These are phyloP conservation scores for Acropternis orthonyx DNA, from an alignment of 2,797 vertebrate genomes.

Conservation along the genomic window DNA sequence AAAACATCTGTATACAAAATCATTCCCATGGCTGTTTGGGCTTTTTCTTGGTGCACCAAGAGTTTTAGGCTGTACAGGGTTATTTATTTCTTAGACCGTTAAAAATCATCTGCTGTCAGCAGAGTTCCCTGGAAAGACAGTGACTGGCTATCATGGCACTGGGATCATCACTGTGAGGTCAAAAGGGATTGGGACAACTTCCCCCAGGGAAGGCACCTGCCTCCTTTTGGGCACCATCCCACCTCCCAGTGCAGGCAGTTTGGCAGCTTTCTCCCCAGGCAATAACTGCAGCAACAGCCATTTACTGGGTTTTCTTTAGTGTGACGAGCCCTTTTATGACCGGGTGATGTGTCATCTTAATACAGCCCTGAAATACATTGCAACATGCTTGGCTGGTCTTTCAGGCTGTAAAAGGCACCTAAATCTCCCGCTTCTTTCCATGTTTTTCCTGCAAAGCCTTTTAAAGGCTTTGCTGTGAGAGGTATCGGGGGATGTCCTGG, in stretches of 20 bases:
- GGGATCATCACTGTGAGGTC: background rate
- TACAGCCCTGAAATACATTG: background rate
- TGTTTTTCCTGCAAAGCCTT: background rate
- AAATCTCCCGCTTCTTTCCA: background rate
- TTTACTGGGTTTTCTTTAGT: background rate
- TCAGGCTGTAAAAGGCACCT: background rate
- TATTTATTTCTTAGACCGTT: background rate
- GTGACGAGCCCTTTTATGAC: background rate
- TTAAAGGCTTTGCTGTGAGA: background rate
- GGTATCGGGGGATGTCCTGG: background rate
- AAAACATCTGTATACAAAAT: fast-evolving
- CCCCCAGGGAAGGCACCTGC: background rate
- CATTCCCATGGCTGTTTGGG: background rate
- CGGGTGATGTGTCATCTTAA: background rate
- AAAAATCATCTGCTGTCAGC: background rate
- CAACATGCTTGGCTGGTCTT: background rate
- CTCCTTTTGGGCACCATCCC: background rate
- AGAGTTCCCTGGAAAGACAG: background rate
- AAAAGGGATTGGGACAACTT: background rate
- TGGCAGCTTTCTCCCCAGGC: background rate
- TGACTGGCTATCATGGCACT: background rate
- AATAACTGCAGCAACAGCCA: constrained; percentile 28
- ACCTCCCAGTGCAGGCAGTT: background rate
- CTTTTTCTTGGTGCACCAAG: background rate
- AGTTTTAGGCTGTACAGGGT: background rate